phyloP scores from a whole-genome alignment of 2,888 invertebrate species.

The Yponomeuta sedellus region DNA sequence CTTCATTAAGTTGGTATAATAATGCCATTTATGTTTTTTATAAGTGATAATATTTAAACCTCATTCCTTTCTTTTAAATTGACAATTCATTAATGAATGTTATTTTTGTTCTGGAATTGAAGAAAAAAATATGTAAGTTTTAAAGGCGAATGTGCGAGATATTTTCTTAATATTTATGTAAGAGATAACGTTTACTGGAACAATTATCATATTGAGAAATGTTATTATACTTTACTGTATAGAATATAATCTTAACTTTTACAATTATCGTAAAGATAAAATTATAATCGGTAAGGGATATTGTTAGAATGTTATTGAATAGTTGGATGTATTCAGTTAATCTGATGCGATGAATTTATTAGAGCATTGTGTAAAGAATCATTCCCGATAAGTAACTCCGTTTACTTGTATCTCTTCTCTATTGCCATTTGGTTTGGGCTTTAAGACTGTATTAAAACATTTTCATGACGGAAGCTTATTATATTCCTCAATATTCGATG shows the following conservation, averaged over 20 bases:
- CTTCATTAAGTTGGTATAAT: constrained; percentile 19
- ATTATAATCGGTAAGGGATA: constrained; percentile 26
- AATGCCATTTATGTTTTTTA: constrained; percentile 28
- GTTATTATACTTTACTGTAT: constrained; percentile 20
- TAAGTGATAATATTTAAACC: constrained; percentile 19
- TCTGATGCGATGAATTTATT: constrained; percentile 26
- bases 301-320: constrained; percentile 26
- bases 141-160: constrained; percentile 35
- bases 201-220: constrained; percentile 33
- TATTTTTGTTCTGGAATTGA: constrained; percentile 57
- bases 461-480: neutral
- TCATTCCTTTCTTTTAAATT: constrained; percentile 29
- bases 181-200: constrained; percentile 32
- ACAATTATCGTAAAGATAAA: constrained; percentile 21
- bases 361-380: constrained; percentile 23
- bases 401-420: constrained; percentile 6
- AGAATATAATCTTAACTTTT: constrained; percentile 31
- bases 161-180: constrained; percentile 64
- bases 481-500: neutral
- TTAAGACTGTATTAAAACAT: constrained; percentile 28
- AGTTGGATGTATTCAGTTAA: constrained; percentile 24
- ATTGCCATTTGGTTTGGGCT: constrained; percentile 40
- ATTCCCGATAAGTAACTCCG: constrained; percentile 6
- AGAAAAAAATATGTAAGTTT: constrained; percentile 46
- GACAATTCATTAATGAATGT: constrained; percentile 36